phyloP scores from a whole-genome alignment of 2,888 invertebrate genomes.

The Melipona beecheii region DNA sequence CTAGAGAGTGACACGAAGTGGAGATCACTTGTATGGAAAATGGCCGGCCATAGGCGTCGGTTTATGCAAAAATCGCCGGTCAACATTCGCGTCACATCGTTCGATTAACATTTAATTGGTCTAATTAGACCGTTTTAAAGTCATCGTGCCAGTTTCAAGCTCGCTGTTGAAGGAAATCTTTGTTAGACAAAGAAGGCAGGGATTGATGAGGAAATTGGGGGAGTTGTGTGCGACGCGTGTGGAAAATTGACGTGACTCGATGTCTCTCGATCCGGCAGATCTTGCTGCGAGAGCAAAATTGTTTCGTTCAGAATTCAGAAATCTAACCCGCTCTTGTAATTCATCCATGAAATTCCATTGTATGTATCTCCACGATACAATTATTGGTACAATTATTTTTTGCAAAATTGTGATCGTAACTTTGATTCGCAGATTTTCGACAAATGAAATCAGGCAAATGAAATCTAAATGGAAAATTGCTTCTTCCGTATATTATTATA shows the following conservation, averaged over 20 bases:
- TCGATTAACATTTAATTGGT: conserved; percentile 17
- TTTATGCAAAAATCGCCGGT: not conserved
- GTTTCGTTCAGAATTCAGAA: not conserved
- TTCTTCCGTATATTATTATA: too few relatives aligned
- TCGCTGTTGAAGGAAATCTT: not conserved
- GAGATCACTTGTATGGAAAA: too few relatives aligned
- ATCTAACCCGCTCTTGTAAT: too few relatives aligned
- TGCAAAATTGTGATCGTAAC: too few relatives aligned
- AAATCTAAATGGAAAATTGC: too few relatives aligned
- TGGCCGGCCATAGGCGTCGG: too few relatives aligned
- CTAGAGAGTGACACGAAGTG: too few relatives aligned
- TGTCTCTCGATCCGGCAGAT: not conserved
- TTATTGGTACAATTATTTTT: too few relatives aligned
- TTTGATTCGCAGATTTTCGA: too few relatives aligned
- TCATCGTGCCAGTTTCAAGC: not conserved
- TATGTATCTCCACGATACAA: too few relatives aligned
- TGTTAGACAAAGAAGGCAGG: not conserved
- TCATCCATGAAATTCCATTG: too few relatives aligned
- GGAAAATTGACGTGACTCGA: not conserved
- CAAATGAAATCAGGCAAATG: too few relatives aligned
- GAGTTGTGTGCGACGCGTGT: not conserved
- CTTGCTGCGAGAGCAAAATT: not conserved
- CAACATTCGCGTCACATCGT: not conserved
- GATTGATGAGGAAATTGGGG: not conserved
- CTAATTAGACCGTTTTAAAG: conserved; percentile 3